Percentiles rank a stretch among this genome's conserved stretches.
Conservation (phyloP, 1,140 invertebrate genomes). For the Venustaconcha ellipsiformis region DNA sequence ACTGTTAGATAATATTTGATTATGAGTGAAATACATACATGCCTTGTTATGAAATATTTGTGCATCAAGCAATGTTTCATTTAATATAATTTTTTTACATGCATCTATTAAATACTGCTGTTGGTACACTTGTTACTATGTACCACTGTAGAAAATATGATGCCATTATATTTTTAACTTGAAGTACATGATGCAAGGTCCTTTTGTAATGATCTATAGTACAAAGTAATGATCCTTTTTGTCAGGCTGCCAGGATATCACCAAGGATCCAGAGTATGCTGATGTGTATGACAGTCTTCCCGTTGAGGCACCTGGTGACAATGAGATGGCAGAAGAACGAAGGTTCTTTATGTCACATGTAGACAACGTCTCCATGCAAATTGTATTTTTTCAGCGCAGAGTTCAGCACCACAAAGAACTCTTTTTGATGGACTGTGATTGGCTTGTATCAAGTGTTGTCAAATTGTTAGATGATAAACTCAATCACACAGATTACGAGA, state of each 20-base stretch:
- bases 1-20: too few relatives aligned
- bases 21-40: too few relatives aligned
- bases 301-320: conserved; percentile 46
- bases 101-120: too few relatives aligned
- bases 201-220: not conserved
- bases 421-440: conserved; percentile 62
- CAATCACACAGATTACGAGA: conserved; percentile 61
- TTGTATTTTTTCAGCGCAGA: conserved; percentile 58
- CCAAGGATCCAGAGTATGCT: conserved; percentile 63
- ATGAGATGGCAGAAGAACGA: conserved; percentile 57
- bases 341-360: conserved; percentile 63
- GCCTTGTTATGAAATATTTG: too few relatives aligned
- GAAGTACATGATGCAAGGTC: too few relatives aligned
- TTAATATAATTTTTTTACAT: too few relatives aligned
- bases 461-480: conserved; percentile 57
- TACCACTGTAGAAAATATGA: too few relatives aligned
- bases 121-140: too few relatives aligned
- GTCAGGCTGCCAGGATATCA: conserved; percentile 63
- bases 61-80: too few relatives aligned
- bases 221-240: not conserved
- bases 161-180: too few relatives aligned
- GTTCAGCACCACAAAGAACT: conserved; percentile 58
- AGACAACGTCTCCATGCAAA: conserved; percentile 62
- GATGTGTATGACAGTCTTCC: conserved; percentile 55
- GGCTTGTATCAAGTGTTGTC: conserved; percentile 59